A percentile compares a stretch with the other conserved stretches of the same genome.
Evolutionary conservation across 2,888 invertebrate species (phyloP).

Genomic region (Tryphoninae sp.): DNA sequence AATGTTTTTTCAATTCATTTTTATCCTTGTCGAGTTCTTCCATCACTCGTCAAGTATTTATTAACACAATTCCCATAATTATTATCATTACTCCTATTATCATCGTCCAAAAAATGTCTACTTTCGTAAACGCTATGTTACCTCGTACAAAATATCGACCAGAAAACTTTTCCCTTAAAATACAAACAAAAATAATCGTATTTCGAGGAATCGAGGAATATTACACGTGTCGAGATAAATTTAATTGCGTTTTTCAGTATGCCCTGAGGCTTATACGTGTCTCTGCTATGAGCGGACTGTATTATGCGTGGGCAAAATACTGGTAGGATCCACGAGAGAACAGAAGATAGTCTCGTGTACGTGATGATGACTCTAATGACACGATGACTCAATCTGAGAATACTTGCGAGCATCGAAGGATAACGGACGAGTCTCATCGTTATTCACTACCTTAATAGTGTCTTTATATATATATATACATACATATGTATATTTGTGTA

Average conservation of each 20-base stretch:
- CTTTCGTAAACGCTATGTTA: neutral
- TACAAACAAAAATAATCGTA: neutral
- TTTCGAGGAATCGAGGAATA: neutral
- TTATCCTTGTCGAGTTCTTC: too few relatives aligned
- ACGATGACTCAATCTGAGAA: conserved; percentile 74
- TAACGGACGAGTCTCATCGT: conserved; percentile 57
- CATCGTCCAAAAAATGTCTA: neutral
- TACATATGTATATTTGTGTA: conserved; percentile 7
- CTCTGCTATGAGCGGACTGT: conserved; percentile 3
- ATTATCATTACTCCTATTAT: neutral
- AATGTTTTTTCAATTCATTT: neutral
- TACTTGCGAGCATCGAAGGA: conserved; percentile 57
- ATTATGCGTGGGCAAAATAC: conserved; percentile 38
- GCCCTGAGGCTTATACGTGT: neutral
- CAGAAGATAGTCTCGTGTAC: conserved; percentile 31
- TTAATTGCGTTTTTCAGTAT: conserved; percentile 2
- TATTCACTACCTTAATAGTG: neutral
- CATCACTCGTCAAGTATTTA: neutral
- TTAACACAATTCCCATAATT: neutral
- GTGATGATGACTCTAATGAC: conserved; percentile 66
- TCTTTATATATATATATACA: neutral
- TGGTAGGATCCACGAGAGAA: conserved; percentile 10
- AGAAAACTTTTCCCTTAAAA: neutral
- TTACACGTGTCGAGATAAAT: neutral
- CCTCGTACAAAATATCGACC: neutral